Conservation (phyloP, 2,888 invertebrate genomes). For the Rhagium mordax region DNA sequence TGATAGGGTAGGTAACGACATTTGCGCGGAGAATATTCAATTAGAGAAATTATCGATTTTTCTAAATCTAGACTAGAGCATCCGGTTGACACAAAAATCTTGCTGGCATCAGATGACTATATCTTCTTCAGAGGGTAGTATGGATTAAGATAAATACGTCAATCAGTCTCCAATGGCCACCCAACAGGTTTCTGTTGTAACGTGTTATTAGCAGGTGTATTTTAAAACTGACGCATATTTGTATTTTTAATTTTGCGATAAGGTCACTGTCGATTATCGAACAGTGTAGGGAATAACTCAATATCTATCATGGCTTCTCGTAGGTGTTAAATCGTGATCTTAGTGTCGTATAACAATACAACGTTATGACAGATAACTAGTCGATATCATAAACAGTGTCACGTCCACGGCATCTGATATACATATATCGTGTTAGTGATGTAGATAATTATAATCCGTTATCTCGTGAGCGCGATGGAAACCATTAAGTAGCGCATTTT, state of each 20-base stretch:
- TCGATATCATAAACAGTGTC: background rate
- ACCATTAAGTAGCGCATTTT: background rate
- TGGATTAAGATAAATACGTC: too few species aligned
- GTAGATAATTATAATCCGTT: background rate
- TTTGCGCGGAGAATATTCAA: too few species aligned
- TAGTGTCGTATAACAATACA: slow-evolving; percentile 29
- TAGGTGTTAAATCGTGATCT: slow-evolving; percentile 53
- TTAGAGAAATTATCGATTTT: too few species aligned
- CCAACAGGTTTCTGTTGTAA: background rate
- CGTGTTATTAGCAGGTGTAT: background rate
- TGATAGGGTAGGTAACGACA: too few species aligned
- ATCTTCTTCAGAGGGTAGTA: too few species aligned
- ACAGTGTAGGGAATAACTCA: slow-evolving; percentile 17
- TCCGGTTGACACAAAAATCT: too few species aligned
- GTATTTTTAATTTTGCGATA: background rate
- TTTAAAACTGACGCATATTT: background rate
- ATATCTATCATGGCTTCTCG: slow-evolving; percentile 43
- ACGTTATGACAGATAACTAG: slow-evolving; percentile 3
- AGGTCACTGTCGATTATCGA: slow-evolving; percentile 11
- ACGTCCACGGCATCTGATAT: background rate
- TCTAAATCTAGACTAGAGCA: too few species aligned
- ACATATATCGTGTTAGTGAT: background rate
- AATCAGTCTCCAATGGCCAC: too few species aligned
- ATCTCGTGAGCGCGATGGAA: background rate
- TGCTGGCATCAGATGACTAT: too few species aligned